A percentile compares a stretch with the other conserved stretches of the same genome.
These are phyloP conservation scores for Parnassius orleans DNA, from an alignment of 2,888 invertebrate species.

Conservation along the genomic window DNA sequence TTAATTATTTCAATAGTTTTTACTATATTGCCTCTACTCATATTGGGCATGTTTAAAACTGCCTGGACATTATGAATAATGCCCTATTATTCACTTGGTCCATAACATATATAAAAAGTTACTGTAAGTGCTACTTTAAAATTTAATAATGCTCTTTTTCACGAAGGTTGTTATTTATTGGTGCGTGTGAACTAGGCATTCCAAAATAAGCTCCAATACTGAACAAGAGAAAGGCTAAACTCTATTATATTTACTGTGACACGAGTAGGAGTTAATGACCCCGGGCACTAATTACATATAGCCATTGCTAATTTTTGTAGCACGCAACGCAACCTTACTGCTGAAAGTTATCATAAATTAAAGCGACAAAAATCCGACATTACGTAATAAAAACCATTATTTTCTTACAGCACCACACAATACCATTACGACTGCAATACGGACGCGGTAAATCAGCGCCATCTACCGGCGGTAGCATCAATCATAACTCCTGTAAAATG, in stretches of 20 bases:
- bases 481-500: slow-evolving; percentile 7
- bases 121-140: no score
- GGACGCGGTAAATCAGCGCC: slow-evolving; percentile 18
- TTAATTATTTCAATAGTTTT: no score
- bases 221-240: not conserved
- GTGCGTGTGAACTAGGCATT: no score
- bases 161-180: no score
- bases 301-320: not conserved
- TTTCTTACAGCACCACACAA: not conserved
- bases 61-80: no score
- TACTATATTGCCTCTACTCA: no score
- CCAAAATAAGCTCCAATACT: no score
- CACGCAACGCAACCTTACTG: not conserved
- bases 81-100: no score
- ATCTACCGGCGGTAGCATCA: slow-evolving; percentile 7
- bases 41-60: no score
- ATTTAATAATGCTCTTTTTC: not conserved
- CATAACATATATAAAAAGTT: no score
- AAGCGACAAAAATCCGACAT: not conserved
- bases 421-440: slow-evolving; percentile 20
- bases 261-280: slow-evolving; percentile 4
- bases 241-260: slow-evolving; percentile 6
- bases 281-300: slow-evolving; percentile 7
- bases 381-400: slow-evolving; percentile 19
- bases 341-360: not conserved